Percentiles rank a stretch among this genome's conserved stretches.
These are phyloP conservation scores for Coecobrya sp. DNA, from an alignment of 2,888 invertebrate species.

Conservation along the genomic window DNA sequence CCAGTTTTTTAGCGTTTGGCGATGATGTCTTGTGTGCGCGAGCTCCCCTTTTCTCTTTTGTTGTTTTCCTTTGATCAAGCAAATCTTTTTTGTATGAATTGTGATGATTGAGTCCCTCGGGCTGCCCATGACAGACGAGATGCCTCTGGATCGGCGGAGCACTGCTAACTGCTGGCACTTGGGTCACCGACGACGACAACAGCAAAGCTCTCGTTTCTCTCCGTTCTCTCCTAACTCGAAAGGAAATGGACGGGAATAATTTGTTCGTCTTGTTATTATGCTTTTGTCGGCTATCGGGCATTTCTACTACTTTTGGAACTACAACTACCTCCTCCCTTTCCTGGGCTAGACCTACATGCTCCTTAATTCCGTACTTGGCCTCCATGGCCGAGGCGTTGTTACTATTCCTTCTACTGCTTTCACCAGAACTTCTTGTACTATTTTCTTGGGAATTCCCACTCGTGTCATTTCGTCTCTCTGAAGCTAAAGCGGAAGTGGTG, in stretches of 20 bases:
- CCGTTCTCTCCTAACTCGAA: constrained; percentile 60
- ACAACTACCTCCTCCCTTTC: background rate
- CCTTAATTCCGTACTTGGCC: background rate
- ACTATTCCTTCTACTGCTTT: constrained; percentile 8
- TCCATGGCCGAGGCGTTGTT: background rate
- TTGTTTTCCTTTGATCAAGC: constrained; percentile 77
- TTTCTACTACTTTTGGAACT: constrained; percentile 16
- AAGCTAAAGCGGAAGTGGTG: constrained; percentile 31
- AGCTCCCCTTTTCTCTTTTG: constrained; percentile 10
- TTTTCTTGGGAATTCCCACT: constrained; percentile 11
- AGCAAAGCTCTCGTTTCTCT: constrained; percentile 77
- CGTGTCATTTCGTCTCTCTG: constrained; percentile 40
- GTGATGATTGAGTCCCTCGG: constrained; percentile 80
- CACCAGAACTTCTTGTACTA: background rate
- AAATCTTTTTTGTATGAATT: constrained; percentile 77
- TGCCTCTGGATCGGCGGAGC: constrained; percentile 55
- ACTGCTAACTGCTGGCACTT: constrained; percentile 71
- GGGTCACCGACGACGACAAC: constrained; percentile 68
- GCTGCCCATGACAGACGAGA: constrained; percentile 71
- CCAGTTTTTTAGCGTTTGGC: constrained; percentile 16
- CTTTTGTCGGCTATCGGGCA: constrained; percentile 7
- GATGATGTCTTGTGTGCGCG: constrained; percentile 50
- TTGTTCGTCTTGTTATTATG: constrained; percentile 75
- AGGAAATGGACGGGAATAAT: constrained; percentile 76
- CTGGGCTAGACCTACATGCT: background rate